Conservation (phyloP, 2,888 invertebrate species). For the Lysandra coridon region DNA sequence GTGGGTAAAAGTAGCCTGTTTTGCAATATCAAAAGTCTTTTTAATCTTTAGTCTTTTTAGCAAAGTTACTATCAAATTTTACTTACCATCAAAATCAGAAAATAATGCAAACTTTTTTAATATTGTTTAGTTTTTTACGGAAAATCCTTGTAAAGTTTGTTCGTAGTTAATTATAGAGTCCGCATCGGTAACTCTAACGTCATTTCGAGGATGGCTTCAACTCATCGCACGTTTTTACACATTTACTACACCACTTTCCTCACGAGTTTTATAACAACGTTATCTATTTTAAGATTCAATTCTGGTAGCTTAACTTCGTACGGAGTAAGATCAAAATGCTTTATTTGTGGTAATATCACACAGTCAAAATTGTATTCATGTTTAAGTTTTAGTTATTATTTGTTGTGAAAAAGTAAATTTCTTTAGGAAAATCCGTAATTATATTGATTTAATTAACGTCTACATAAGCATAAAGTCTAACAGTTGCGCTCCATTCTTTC, state of each 20-base stretch:
- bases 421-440: no score
- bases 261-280: conserved; percentile 36
- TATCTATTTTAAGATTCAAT: conserved; percentile 29
- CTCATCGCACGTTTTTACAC: conserved; percentile 18
- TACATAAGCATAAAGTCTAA: no score
- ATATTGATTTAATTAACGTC: no score
- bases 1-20: no score
- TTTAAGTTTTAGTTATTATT: not conserved
- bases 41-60: no score
- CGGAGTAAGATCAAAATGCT: not conserved
- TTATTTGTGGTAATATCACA: not conserved
- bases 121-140: conserved; percentile 16
- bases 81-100: not conserved
- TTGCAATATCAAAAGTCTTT: no score
- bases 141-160: conserved; percentile 7
- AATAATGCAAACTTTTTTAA: conserved; percentile 5
- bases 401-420: no score
- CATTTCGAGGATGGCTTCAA: not conserved
- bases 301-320: not conserved
- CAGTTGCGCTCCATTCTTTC: no score
- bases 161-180: conserved; percentile 19
- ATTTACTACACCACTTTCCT: conserved; percentile 11
- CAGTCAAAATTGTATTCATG: not conserved
- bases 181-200: conserved; percentile 4
- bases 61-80: not conserved